These are phyloP conservation scores for Phoebastria nigripes DNA, from an alignment of 2,797 vertebrate species.

Conservation along the genomic window DNA sequence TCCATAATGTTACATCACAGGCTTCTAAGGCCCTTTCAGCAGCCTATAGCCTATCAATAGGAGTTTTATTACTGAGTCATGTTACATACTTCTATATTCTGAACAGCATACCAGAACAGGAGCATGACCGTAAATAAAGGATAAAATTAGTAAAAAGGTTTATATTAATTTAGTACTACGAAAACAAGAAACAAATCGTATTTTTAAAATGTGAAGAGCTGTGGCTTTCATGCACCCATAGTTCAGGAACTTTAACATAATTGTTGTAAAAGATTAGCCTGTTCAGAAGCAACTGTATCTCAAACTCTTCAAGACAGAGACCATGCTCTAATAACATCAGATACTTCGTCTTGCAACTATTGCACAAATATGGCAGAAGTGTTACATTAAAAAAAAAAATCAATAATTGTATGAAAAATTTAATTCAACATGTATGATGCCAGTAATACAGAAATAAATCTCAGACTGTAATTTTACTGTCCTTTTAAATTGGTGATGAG, in stretches of 20 bases:
- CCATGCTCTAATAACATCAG: neutral
- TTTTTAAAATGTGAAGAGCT: neutral
- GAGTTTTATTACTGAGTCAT: neutral
- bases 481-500: neutral
- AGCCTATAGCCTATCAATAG: neutral
- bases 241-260: neutral
- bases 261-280: neutral
- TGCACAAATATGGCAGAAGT: neutral
- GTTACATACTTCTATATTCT: neutral
- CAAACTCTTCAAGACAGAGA: neutral
- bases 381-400: neutral
- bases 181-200: neutral
- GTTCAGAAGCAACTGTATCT: accelerated
- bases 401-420: neutral
- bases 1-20: neutral
- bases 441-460: neutral
- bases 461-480: neutral
- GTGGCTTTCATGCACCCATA: neutral
- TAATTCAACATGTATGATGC: neutral
- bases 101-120: neutral
- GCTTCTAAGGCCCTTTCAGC: neutral
- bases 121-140: neutral
- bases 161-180: neutral
- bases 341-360: neutral
- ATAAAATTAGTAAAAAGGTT: neutral